Conservation (phyloP, 2,888 invertebrate species). For the Brachyopa scutellaris region DNA sequence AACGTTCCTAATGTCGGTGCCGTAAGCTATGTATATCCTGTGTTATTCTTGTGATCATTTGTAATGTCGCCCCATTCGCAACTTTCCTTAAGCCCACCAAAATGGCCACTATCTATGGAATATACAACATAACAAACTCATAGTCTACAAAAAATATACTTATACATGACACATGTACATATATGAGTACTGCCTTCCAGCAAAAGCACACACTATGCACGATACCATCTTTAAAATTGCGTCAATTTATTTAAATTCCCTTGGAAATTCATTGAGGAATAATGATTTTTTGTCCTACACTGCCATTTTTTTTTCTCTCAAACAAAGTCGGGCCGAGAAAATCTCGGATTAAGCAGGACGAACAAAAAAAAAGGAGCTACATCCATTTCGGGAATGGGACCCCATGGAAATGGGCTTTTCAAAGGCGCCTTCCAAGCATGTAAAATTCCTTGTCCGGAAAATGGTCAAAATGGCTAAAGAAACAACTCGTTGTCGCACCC, state of each 20-base stretch:
- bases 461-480: slow-evolving; percentile 61
- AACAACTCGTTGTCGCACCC: slow-evolving; percentile 66
- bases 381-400: slow-evolving; percentile 39
- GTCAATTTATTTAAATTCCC: slow-evolving; percentile 67
- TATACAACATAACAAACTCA: too few relatives aligned
- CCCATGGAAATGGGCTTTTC: slow-evolving; percentile 56
- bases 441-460: slow-evolving; percentile 39
- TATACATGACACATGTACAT: too few relatives aligned
- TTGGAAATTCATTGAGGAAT: slow-evolving; percentile 60
- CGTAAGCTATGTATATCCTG: too few relatives aligned
- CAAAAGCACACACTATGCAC: too few relatives aligned
- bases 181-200: too few relatives aligned
- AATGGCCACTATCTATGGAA: too few relatives aligned
- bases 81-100: too few relatives aligned
- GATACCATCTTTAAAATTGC: slow-evolving; percentile 69
- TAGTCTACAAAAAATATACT: too few relatives aligned
- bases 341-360: slow-evolving; percentile 49
- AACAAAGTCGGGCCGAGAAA: slow-evolving; percentile 35
- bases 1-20: too few relatives aligned
- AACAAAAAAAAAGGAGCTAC: background rate
- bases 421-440: slow-evolving; percentile 65
- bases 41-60: too few relatives aligned
- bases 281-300: slow-evolving; percentile 34
- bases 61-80: too few relatives aligned
- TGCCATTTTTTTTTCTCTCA: background rate